Conservation (phyloP, 2,113 vertebrate species). For the Sylvicapra grimmia region DNA sequence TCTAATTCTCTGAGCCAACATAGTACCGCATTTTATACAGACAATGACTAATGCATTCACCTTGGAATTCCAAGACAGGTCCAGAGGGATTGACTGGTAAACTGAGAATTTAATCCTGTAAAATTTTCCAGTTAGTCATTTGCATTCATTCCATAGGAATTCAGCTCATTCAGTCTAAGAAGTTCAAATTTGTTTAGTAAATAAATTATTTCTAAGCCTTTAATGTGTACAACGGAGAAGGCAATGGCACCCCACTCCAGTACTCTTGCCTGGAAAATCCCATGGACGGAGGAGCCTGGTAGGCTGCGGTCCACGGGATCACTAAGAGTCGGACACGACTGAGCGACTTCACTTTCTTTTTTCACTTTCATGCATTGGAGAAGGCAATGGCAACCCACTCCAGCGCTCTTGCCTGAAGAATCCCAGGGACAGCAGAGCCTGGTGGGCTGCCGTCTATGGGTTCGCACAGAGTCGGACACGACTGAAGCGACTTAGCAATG, state of each 20-base stretch:
- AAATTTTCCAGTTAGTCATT: not conserved
- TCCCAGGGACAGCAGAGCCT: too few species aligned
- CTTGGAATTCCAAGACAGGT: not conserved
- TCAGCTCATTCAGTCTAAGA: not conserved
- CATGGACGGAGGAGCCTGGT: too few species aligned
- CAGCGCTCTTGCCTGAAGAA: too few species aligned
- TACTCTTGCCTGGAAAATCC: too few species aligned
- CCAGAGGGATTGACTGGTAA: not conserved
- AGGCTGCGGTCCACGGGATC: fast-evolving
- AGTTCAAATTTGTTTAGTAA: not conserved
- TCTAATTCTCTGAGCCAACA: not conserved
- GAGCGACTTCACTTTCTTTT: too few species aligned
- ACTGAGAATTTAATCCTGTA: not conserved
- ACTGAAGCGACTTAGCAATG: not conserved
- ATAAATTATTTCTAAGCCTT: not conserved
- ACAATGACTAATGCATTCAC: not conserved
- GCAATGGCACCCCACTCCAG: too few species aligned
- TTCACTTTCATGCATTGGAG: too few species aligned
- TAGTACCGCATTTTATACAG: not conserved
- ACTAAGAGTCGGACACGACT: too few species aligned
- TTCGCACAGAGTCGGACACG: too few species aligned
- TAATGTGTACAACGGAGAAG: not conserved
- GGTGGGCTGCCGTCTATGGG: too few species aligned
- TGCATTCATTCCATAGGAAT: not conserved
- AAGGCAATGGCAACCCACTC: too few species aligned